Evolutionary conservation across 2,888 invertebrate species (phyloP), one percentile per base, ranked within the genome.

Genomic region (Carterocephalus palaemon): DNA sequence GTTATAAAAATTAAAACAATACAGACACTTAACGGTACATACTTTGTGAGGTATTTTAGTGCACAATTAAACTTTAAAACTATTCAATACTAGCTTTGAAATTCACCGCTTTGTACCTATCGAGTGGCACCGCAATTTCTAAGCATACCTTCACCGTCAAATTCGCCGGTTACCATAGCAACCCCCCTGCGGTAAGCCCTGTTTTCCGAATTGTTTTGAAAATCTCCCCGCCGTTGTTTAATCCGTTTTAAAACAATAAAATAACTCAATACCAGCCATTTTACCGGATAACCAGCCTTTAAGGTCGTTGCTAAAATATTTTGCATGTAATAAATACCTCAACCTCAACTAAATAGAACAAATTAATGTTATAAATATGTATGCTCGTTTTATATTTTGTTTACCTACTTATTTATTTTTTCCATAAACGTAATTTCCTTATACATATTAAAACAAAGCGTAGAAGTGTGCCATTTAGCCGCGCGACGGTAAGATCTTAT

Each of bases 201-300:
- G 65, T 72, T 67, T 67, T 70, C 70, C 64, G 74, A 64, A 67
- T 68, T 74, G 75, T 80, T 82, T 75, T 68, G 67, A 67, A 79
- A 79, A 75, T 75, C 75, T 75, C 66, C 64, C 66, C 54, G 59
- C 56, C 64, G 66, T 65, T 72, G 73, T 74, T 73, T 75, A 79
- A 80, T 76, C 77, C 70, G 65, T 70, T 72, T 77, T 76, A 77
- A 76, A 77, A 72, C 74, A 75, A 75, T 77, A 75, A 79, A 80
- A 78, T 69, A 63, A 62, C 66, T 63, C 70, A 64, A 73, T 72
- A 62, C 64, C 60, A 54, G 55, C 56, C 51, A 62, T 60, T 54
- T 45, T 49, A 38, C 34, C 24, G 36, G 46, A 19, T 43, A 50
- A 54, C 55, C 59, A 52, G n/a, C 52, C 55, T 52, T 57, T 64